Evolutionary conservation across 37 sponge, comb jelly and placozoan genomes (phyloP).

Genomic region (Cladorhizidae sp.): DNA sequence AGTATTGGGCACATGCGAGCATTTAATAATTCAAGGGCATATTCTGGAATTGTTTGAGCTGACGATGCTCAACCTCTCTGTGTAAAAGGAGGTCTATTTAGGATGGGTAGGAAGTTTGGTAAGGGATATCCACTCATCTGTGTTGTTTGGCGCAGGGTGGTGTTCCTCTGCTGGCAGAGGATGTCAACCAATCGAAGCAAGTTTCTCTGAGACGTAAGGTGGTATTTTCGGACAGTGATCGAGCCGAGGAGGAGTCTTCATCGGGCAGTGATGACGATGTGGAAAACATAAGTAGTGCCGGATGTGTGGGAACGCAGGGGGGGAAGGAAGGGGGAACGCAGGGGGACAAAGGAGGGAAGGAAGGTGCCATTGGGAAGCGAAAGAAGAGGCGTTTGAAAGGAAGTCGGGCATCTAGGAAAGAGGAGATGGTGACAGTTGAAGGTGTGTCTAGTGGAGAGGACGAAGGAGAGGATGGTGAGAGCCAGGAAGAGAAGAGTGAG

Average conservation of each 20-base stretch:
- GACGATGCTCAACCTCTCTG: too few relatives aligned
- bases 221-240: constrained; percentile 20
- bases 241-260: neutral
- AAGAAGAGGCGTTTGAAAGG: neutral
- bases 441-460: neutral
- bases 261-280: neutral
- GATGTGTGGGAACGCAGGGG: neutral
- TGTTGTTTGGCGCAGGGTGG: constrained; percentile 10
- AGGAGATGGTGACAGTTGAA: constrained; percentile 5
- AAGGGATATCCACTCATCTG: too few relatives aligned
- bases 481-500: constrained; percentile 8
- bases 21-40: too few relatives aligned
- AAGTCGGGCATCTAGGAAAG: constrained; percentile 10
- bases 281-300: neutral
- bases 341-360: neutral
- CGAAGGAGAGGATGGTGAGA: too few relatives aligned
- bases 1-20: too few relatives aligned
- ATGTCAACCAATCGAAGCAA: neutral
- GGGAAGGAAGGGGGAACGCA: constrained; percentile 9
- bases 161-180: constrained; percentile 26
- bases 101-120: too few relatives aligned
- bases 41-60: too few relatives aligned
- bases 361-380: neutral
- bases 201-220: constrained; percentile 15
- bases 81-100: too few relatives aligned